phyloP scores from a whole-genome alignment of 2,888 invertebrate genomes.

The Drosophila monieri region DNA sequence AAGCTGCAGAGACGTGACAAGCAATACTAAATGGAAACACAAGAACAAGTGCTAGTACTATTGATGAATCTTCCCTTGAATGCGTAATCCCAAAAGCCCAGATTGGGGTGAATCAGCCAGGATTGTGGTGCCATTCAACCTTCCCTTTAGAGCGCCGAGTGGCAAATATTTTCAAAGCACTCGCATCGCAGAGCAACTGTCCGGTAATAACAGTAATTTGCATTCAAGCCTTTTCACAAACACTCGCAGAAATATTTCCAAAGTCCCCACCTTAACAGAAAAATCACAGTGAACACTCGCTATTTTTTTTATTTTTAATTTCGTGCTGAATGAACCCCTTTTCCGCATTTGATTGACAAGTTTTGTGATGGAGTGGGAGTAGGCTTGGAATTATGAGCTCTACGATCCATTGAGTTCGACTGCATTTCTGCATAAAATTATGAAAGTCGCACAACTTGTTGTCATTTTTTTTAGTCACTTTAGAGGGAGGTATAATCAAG shows the following conservation, averaged over 20 bases:
- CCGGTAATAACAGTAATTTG: constrained; percentile 42
- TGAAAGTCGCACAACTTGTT: constrained; percentile 38
- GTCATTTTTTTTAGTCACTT: constrained; percentile 25
- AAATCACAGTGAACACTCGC: neutral
- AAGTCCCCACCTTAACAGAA: neutral
- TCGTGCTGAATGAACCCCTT: neutral
- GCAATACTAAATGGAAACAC: constrained; percentile 39
- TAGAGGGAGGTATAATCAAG: constrained; percentile 19
- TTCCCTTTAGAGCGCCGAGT: constrained; percentile 12
- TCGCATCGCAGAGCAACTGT: constrained; percentile 31
- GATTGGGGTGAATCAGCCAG: constrained; percentile 16
- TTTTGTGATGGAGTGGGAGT: constrained; percentile 27
- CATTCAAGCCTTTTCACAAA: constrained; percentile 33
- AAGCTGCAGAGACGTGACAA: constrained; percentile 57
- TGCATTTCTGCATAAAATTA: constrained; percentile 69
- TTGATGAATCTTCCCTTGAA: constrained; percentile 8
- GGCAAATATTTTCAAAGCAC: constrained; percentile 25
- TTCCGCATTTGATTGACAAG: constrained; percentile 36
- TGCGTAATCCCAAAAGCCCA: constrained; percentile 13
- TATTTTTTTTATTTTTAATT: neutral
- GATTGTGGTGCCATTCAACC: constrained; percentile 8
- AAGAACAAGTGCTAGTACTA: constrained; percentile 34
- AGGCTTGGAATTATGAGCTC: constrained; percentile 37
- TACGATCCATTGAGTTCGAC: constrained; percentile 39
- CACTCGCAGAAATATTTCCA: constrained; percentile 9